Conservation (phyloP, 2,888 invertebrate species). For the Ypsolopha scabrella region DNA sequence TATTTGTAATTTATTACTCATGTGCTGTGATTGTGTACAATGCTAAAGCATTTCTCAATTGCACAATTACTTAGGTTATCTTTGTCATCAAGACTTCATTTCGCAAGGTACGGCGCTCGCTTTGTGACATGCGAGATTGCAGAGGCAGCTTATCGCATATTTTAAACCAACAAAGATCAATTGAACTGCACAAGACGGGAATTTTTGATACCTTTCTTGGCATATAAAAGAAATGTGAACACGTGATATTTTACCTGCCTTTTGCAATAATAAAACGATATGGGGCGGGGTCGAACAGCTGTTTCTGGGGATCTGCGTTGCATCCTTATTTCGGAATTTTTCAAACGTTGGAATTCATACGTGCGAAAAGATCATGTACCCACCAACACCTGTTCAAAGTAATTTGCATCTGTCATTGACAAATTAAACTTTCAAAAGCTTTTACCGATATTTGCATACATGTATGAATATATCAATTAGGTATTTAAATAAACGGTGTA, state of each 20-base stretch:
- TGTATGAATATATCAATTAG: too few species aligned
- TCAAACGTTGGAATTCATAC: too few species aligned
- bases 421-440: background rate
- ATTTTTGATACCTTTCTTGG: too few species aligned
- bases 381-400: too few species aligned
- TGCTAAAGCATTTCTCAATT: slow-evolving; percentile 3
- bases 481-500: too few species aligned
- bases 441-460: background rate
- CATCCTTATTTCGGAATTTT: too few species aligned
- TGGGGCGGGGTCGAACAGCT: slow-evolving; percentile 36
- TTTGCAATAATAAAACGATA: slow-evolving; percentile 1
- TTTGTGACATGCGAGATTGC: too few species aligned
- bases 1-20: slow-evolving; percentile 16
- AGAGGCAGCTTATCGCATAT: too few species aligned
- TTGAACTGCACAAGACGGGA: too few species aligned
- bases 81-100: background rate
- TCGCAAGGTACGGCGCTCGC: too few species aligned
- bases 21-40: slow-evolving; percentile 2
- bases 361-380: too few species aligned
- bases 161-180: too few species aligned
- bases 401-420: slow-evolving; percentile 16
- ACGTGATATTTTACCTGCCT: slow-evolving; percentile 47
- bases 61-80: slow-evolving; percentile 1
- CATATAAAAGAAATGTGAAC: slow-evolving; percentile 15
- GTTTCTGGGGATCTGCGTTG: slow-evolving; percentile 26